phyloP scores from a whole-genome alignment of 2,113 vertebrate species.

The Numida meleagris region DNA sequence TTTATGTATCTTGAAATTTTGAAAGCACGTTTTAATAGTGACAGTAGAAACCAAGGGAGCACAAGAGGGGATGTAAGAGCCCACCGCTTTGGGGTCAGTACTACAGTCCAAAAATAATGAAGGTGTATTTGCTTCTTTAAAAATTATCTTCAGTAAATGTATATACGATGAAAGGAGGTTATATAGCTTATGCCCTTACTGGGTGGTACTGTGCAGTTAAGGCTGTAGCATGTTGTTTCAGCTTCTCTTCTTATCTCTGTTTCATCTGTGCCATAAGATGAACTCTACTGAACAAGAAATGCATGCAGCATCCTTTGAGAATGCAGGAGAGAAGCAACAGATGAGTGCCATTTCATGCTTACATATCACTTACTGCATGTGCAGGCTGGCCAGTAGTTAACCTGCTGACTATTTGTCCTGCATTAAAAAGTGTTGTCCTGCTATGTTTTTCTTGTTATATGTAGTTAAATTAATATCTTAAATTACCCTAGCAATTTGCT shows the following conservation, averaged over 20 bases:
- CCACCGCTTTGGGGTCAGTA: background rate
- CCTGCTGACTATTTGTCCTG: background rate
- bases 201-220: background rate
- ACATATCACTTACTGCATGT: accelerated
- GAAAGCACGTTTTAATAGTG: background rate
- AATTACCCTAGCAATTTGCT: background rate
- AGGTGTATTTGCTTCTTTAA: background rate
- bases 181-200: accelerated
- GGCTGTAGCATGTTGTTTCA: background rate
- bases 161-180: background rate
- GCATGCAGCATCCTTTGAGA: accelerated
- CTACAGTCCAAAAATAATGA: background rate
- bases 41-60: background rate
- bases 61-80: background rate
- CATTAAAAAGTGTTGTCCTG: background rate
- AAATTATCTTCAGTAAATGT: background rate
- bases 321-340: background rate
- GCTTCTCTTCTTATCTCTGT: background rate
- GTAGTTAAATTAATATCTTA: background rate
- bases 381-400: background rate
- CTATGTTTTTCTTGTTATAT: background rate
- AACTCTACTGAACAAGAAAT: background rate
- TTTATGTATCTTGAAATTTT: background rate
- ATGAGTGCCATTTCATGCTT: background rate
- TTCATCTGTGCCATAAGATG: background rate